Conservation (phyloP, 1,140 invertebrate genomes). For the Asbolus verrucosus region DNA sequence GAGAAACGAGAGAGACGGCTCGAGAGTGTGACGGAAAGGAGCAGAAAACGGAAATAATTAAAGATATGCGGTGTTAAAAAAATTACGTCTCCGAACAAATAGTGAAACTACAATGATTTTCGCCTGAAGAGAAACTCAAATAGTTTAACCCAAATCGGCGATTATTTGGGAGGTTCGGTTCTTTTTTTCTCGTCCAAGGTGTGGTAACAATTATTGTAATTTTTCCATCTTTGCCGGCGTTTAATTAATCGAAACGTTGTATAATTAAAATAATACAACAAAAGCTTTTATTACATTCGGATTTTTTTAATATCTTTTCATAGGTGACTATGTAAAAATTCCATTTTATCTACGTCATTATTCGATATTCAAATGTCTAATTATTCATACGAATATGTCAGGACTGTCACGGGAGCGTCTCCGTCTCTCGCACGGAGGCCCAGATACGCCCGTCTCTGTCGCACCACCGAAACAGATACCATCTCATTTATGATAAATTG, state of each 20-base stretch:
- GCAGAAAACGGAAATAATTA: conserved; percentile 19
- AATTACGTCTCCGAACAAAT: too few species aligned
- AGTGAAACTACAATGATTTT: too few species aligned
- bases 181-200: too few species aligned
- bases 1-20: too few species aligned
- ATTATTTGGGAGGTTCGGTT: neutral
- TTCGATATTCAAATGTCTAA: conserved; percentile 54
- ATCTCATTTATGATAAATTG: conserved; percentile 55
- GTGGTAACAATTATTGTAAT: too few species aligned
- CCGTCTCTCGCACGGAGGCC: neutral
- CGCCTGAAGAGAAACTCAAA: neutral
- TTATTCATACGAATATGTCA: conserved; percentile 51
- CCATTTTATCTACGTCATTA: conserved; percentile 48
- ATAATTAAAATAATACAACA: neutral
- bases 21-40: too few species aligned
- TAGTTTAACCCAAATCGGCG: neutral
- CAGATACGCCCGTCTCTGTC: conserved; percentile 6
- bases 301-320: conserved; percentile 32
- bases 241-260: neutral
- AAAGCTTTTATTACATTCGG: neutral
- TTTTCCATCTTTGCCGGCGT: too few species aligned
- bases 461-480: conserved; percentile 40
- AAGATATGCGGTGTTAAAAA: conserved; percentile 43
- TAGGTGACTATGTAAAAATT: conserved; percentile 47
- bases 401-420: neutral